A percentile compares a stretch with the other conserved stretches of the same genome.
Evolutionary conservation across 2,113 vertebrate species (phyloP).

Genomic region (Poeciliopsis prolifica): DNA sequence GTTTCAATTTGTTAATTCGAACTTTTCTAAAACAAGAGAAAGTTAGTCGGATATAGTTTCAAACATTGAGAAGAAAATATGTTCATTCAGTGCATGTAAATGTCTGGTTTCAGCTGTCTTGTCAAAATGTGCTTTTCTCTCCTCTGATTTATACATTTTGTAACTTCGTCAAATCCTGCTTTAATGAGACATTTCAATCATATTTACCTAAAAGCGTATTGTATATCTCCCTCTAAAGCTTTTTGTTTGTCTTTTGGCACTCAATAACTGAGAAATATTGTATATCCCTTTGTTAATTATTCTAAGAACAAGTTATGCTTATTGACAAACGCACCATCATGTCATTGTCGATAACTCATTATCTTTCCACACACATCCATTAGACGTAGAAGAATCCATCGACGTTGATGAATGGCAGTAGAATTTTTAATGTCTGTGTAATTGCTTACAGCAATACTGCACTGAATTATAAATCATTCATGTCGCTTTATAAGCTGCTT

Average conservation of each 20-base stretch:
- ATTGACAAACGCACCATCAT: conserved; percentile 5
- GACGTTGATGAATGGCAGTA: background rate
- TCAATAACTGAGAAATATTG: background rate
- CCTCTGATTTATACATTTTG: background rate
- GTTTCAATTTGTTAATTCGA: too few species aligned
- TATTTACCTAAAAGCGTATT: background rate
- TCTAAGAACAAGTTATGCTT: background rate
- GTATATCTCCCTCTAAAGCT: background rate
- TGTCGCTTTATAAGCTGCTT: background rate
- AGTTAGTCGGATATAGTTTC: too few species aligned
- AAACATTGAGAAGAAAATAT: too few species aligned
- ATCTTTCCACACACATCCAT: background rate
- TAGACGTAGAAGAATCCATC: background rate
- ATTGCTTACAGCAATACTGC: conserved; percentile 4
- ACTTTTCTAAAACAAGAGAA: too few species aligned
- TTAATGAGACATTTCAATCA: background rate
- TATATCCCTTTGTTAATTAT: background rate
- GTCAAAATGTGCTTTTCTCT: background rate
- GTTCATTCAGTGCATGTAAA: too few species aligned
- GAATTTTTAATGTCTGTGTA: background rate
- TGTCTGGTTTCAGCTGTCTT: too few species aligned
- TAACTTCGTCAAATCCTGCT: background rate
- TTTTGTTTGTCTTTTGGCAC: background rate
- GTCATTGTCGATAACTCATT: conserved; percentile 19
- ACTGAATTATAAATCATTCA: background rate